phyloP scores from a whole-genome alignment of 2,888 invertebrate genomes.

The Heliconius hortense region DNA sequence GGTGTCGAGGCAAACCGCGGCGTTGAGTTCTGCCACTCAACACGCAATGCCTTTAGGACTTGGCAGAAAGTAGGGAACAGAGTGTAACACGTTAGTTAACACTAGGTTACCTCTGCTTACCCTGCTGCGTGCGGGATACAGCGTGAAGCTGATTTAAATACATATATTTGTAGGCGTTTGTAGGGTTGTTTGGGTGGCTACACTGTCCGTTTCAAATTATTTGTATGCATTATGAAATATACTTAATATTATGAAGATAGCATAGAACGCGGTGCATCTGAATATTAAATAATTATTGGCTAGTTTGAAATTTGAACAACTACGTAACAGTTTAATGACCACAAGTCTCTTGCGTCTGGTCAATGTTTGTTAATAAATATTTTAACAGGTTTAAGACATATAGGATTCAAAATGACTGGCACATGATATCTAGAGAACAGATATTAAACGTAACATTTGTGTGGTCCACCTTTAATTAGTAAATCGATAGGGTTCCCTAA shows the following conservation, averaged over 20 bases:
- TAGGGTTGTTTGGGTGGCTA: too few relatives aligned
- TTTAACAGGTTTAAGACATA: neutral
- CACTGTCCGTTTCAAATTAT: too few relatives aligned
- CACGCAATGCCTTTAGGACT: too few relatives aligned
- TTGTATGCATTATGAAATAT: too few relatives aligned
- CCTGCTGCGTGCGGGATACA: too few relatives aligned
- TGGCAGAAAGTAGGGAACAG: too few relatives aligned
- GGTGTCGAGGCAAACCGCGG: too few relatives aligned
- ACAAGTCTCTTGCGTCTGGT: neutral
- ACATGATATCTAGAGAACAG: slow-evolving; percentile 22
- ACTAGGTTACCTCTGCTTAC: too few relatives aligned
- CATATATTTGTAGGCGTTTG: too few relatives aligned
- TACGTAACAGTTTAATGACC: neutral
- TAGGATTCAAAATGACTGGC: slow-evolving; percentile 12
- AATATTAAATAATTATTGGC: neutral
- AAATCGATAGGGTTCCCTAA: slow-evolving; percentile 39
- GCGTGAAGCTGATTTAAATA: too few relatives aligned
- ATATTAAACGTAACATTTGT: slow-evolving; percentile 23
- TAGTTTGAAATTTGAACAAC: neutral
- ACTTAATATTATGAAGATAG: neutral
- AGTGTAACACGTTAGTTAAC: too few relatives aligned
- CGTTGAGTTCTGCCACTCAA: too few relatives aligned
- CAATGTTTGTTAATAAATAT: neutral
- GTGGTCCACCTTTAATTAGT: slow-evolving; percentile 41
- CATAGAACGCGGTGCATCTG: neutral